Evolutionary conservation across 2,113 vertebrate species (phyloP).

Genomic region (Echinops telfairi): DNA sequence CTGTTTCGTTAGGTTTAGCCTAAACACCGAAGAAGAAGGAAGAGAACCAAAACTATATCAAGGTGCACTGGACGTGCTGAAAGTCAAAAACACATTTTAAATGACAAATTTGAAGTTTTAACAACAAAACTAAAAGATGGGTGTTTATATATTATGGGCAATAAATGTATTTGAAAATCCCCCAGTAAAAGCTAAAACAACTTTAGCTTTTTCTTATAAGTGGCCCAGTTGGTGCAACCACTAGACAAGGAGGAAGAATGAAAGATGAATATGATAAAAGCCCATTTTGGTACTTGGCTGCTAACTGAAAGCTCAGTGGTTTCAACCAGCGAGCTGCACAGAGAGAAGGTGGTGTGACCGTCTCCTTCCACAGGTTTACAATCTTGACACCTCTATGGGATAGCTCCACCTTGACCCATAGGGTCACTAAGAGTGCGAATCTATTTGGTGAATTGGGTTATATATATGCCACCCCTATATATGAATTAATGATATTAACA

Average conservation of each 20-base stretch:
- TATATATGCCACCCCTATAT: background rate
- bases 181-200: constrained; percentile 10
- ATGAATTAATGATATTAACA: background rate
- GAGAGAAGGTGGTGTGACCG: too few relatives aligned
- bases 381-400: background rate
- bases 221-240: too few relatives aligned
- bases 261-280: too few relatives aligned
- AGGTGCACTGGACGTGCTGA: constrained; percentile 22
- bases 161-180: constrained; percentile 44
- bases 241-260: too few relatives aligned
- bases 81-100: constrained; percentile 40
- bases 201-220: background rate
- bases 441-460: background rate
- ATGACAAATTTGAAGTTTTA: constrained; percentile 66
- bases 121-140: background rate
- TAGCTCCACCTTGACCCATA: background rate
- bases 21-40: constrained; percentile 50
- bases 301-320: too few relatives aligned
- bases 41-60: constrained; percentile 58
- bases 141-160: background rate
- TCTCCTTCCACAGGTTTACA: background rate
- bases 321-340: too few relatives aligned
- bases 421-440: background rate
- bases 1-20: constrained; percentile 47
- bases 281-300: too few relatives aligned